phyloP scores from a whole-genome alignment of 2,797 vertebrate species.

The Myotis daubentonii region DNA sequence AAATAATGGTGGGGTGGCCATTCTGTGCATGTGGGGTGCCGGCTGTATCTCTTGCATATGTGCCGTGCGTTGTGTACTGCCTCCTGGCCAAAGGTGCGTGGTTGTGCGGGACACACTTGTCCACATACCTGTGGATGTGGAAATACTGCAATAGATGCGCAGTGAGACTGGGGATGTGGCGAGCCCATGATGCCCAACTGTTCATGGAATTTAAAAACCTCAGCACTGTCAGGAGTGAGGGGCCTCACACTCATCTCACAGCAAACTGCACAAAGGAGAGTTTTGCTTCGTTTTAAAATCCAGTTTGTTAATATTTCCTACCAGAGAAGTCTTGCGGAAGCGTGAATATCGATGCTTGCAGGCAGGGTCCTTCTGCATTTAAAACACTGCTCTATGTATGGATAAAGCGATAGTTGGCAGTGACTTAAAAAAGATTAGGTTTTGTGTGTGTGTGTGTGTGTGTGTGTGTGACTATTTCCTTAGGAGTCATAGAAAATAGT shows the following conservation, averaged over 20 bases:
- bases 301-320: constrained; percentile 65
- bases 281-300: constrained; percentile 69
- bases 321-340: constrained; percentile 66
- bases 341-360: constrained; percentile 49
- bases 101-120: rapidly evolving
- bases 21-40: background rate
- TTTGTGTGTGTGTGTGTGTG: background rate
- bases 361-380: constrained; percentile 57
- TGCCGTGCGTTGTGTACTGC: background rate
- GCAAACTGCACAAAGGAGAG: background rate
- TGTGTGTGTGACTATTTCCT: constrained; percentile 53
- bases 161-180: background rate
- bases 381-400: constrained; percentile 46
- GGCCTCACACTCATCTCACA: constrained; percentile 64
- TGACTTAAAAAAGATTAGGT: background rate
- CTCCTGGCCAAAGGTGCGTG: background rate
- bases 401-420: constrained; percentile 52
- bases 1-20: background rate
- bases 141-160: background rate
- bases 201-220: constrained; percentile 68
- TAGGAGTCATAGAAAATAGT: background rate
- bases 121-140: background rate
- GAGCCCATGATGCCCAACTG: background rate
- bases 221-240: constrained; percentile 58
- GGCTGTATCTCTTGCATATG: rapidly evolving